phyloP scores from a whole-genome alignment of 2,113 vertebrate genomes.

The Channa maculata region DNA sequence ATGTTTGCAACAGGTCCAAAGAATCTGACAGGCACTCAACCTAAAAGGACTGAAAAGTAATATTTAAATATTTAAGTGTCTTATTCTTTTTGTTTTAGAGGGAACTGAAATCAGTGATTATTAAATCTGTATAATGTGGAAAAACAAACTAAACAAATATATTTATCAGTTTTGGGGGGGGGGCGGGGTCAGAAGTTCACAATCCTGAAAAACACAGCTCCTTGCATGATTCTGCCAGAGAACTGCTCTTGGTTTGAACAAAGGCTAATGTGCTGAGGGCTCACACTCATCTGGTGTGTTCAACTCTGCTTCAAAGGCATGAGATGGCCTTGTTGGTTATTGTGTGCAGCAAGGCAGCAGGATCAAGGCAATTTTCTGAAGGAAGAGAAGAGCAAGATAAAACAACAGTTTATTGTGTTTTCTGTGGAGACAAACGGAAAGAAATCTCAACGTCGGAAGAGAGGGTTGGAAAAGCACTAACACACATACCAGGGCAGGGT shows the following conservation, averaged over 20 bases:
- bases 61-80: too few relatives aligned
- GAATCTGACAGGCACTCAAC: too few relatives aligned
- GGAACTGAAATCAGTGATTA: too few relatives aligned
- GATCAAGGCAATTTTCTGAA: conserved; percentile 1
- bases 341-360: background rate
- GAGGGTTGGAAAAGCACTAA: background rate
- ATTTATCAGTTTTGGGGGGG: background rate
- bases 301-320: background rate
- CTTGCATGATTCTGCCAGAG: conserved; percentile 12
- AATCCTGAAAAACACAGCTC: background rate
- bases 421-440: conserved; percentile 6
- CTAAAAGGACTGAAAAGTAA: too few relatives aligned
- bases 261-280: background rate
- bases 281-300: background rate
- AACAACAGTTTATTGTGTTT: background rate
- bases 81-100: too few relatives aligned
- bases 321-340: background rate
- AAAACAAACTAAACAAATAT: too few relatives aligned
- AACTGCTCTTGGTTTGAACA: conserved; percentile 5
- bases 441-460: background rate
- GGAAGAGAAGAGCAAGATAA: background rate
- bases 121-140: too few relatives aligned
- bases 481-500: too few relatives aligned
- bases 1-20: too few relatives aligned
- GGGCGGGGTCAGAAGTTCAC: conserved; percentile 17